phyloP scores from a whole-genome alignment of 2,797 vertebrate genomes.

The Diglossa cyanea region DNA sequence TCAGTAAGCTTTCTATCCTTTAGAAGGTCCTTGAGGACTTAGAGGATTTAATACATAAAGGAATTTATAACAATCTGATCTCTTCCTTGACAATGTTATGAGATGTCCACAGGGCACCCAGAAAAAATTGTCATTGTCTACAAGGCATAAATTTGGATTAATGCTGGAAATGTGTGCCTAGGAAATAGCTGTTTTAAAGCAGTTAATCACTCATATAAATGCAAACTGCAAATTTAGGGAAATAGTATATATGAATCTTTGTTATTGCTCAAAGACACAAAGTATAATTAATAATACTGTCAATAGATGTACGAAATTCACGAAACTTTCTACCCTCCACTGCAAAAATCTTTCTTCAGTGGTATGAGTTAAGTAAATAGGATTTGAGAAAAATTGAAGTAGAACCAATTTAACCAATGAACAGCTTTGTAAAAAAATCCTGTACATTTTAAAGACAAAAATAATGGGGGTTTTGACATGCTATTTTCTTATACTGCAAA shows the following conservation, averaged over 20 bases:
- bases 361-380: not conserved
- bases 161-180: not conserved
- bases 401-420: not conserved
- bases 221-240: not conserved
- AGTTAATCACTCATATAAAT: not conserved
- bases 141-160: not conserved
- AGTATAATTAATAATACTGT: not conserved
- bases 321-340: not conserved
- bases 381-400: not conserved
- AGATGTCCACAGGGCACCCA: not conserved
- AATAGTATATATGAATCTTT: not conserved
- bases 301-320: not conserved
- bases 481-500: not conserved
- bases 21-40: not conserved
- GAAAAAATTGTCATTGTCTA: not conserved
- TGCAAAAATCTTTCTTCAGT: not conserved
- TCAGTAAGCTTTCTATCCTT: not conserved
- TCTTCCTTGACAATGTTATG: not conserved
- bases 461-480: fast-evolving
- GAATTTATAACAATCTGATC: not conserved
- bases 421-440: not conserved
- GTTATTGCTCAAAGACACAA: not conserved
- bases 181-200: not conserved
- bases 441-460: not conserved
- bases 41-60: not conserved